A percentile compares a stretch with the other conserved stretches of the same genome.
Evolutionary conservation across 2,888 invertebrate genomes (phyloP).

Genomic region (Phlogophora meticulosa): DNA sequence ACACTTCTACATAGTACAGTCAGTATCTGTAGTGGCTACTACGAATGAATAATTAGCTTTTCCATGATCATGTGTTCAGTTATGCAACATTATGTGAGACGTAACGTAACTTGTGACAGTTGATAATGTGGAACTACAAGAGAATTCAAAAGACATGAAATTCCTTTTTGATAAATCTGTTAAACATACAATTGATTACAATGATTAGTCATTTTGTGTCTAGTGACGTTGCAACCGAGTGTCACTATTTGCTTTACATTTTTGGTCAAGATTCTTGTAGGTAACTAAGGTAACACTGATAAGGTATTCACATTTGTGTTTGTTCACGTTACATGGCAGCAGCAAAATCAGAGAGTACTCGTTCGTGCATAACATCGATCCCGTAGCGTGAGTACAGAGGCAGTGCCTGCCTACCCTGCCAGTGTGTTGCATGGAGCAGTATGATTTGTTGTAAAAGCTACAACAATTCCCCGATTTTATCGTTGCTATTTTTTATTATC

Average conservation of each 20-base stretch:
- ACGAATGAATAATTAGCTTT: constrained; percentile 25
- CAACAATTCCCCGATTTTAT: constrained; percentile 15
- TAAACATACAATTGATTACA: constrained; percentile 12
- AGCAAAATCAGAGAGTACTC: constrained; percentile 82
- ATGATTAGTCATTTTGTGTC: constrained; percentile 21
- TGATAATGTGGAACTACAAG: constrained; percentile 25
- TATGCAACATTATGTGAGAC: constrained; percentile 45
- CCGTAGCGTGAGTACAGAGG: constrained; percentile 83
- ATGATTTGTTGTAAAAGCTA: constrained; percentile 23
- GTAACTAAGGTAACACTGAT: constrained; percentile 55
- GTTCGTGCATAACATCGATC: constrained; percentile 89
- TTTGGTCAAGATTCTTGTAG: constrained; percentile 49
- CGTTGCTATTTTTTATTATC: constrained; percentile 12
- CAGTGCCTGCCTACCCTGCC: constrained; percentile 55
- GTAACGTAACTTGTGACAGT: constrained; percentile 35
- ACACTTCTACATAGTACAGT: constrained; percentile 24
- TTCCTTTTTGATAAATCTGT: constrained; percentile 37
- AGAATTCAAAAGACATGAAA: constrained; percentile 45
- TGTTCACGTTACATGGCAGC: constrained; percentile 80
- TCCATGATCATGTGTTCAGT: constrained; percentile 32
- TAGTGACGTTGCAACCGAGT: constrained; percentile 7
- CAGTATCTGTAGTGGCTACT: constrained; percentile 7
- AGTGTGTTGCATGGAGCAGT: constrained; percentile 66
- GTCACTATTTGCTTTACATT: background rate
- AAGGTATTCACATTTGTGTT: constrained; percentile 64